phyloP scores from a whole-genome alignment of 1,140 invertebrate genomes.

The Muscidifurax raptorellus region DNA sequence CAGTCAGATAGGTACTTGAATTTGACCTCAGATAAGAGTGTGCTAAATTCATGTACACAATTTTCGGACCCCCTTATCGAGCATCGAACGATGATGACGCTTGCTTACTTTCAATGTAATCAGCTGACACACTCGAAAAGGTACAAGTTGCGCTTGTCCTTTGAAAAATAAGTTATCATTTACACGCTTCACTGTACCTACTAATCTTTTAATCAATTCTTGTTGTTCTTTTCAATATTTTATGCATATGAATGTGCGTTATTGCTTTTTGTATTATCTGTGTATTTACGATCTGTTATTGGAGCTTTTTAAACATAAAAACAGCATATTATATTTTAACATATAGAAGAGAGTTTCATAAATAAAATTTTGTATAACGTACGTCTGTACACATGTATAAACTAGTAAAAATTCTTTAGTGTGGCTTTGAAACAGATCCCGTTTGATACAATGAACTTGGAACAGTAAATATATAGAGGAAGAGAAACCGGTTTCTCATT shows the following conservation, averaged over 20 bases:
- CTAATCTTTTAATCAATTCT: too few species aligned
- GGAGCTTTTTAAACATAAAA: too few species aligned
- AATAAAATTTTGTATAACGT: too few species aligned
- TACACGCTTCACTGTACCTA: too few species aligned
- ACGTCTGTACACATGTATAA: too few species aligned
- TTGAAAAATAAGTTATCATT: background rate
- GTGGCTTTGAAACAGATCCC: background rate
- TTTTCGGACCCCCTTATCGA: slow-evolving; percentile 38
- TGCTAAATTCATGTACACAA: slow-evolving; percentile 18
- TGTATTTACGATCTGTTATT: too few species aligned
- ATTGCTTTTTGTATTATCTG: too few species aligned
- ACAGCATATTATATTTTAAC: too few species aligned
- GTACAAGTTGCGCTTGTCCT: background rate
- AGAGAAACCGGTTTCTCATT: background rate
- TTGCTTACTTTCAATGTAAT: slow-evolving; percentile 42
- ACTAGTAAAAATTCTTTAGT: background rate
- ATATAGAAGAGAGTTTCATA: too few species aligned
- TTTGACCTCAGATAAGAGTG: slow-evolving; percentile 41
- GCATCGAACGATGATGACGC: slow-evolving; percentile 44
- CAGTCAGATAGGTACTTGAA: background rate
- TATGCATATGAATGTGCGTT: too few species aligned
- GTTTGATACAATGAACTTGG: background rate
- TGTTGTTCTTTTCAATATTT: too few species aligned
- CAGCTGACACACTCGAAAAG: background rate
- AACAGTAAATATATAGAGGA: background rate